phyloP scores from a whole-genome alignment of 2,797 vertebrate genomes.

The Cetoscarus ocellatus region DNA sequence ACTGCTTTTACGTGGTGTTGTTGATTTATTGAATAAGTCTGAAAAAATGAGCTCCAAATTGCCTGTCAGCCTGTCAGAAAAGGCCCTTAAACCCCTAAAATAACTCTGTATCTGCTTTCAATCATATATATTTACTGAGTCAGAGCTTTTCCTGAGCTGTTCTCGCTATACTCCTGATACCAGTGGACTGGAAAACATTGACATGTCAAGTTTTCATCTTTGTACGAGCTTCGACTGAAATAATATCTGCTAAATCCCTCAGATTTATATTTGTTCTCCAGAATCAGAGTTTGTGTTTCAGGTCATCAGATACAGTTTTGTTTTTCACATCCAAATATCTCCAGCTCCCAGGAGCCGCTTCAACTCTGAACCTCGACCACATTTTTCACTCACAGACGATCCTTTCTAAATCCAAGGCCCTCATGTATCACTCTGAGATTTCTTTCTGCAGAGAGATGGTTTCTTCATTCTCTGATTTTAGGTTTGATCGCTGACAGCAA shows the following conservation, averaged over 20 bases:
- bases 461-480: conserved; percentile 68
- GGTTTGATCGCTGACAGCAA: conserved; percentile 62
- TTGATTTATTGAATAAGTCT: no score
- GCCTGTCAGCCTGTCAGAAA: no score
- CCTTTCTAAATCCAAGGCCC: conserved; percentile 51
- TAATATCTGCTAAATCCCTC: conserved; percentile 10
- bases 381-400: conserved; percentile 67
- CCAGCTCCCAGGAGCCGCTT: conserved; percentile 52
- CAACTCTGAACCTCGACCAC: conserved; percentile 61
- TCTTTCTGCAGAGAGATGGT: conserved; percentile 56
- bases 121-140: conserved; percentile 33
- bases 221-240: conserved; percentile 8
- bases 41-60: no score
- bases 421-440: conserved; percentile 67
- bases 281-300: conserved; percentile 46
- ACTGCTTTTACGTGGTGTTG: no score
- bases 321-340: conserved; percentile 42
- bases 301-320: conserved; percentile 50
- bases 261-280: conserved; percentile 13
- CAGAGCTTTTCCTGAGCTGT: conserved; percentile 13
- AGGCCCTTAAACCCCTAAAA: no score
- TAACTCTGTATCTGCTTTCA: conserved; percentile 7
- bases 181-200: background rate
- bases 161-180: background rate
- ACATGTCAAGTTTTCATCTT: conserved; percentile 11